Conservation (phyloP, 2,113 vertebrate species). For the Panthera tigris region DNA sequence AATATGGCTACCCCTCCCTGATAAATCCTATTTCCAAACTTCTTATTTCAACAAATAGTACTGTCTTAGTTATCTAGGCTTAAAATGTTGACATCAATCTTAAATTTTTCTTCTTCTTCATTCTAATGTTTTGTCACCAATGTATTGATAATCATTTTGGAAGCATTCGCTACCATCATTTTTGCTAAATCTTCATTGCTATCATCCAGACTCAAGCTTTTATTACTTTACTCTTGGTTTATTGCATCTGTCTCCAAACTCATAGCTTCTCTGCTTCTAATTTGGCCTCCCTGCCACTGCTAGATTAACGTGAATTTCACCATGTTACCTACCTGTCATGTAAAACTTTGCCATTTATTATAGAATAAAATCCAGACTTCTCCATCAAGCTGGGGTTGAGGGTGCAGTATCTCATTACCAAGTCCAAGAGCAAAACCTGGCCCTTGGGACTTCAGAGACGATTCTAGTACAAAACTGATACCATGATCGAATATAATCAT, state of each 20-base stretch:
- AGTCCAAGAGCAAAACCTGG: neutral
- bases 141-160: neutral
- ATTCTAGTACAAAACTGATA: neutral
- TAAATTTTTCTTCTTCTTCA: neutral
- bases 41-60: neutral
- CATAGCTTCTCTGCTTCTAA: no score
- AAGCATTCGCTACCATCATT: neutral
- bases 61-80: neutral
- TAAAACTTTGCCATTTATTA: neutral
- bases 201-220: neutral
- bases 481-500: neutral
- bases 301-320: neutral
- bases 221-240: neutral
- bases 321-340: neutral
- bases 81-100: neutral
- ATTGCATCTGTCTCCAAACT: neutral
- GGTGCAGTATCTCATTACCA: neutral
- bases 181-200: neutral
- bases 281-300: neutral
- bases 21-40: neutral
- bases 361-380: neutral
- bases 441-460: neutral
- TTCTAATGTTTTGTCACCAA: neutral
- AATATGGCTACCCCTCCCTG: neutral
- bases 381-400: neutral